A percentile compares a stretch with the other conserved stretches of the same genome.
Evolutionary conservation across 1,140 invertebrate species (phyloP).

Genomic region (Macrocentrus cingulum): DNA sequence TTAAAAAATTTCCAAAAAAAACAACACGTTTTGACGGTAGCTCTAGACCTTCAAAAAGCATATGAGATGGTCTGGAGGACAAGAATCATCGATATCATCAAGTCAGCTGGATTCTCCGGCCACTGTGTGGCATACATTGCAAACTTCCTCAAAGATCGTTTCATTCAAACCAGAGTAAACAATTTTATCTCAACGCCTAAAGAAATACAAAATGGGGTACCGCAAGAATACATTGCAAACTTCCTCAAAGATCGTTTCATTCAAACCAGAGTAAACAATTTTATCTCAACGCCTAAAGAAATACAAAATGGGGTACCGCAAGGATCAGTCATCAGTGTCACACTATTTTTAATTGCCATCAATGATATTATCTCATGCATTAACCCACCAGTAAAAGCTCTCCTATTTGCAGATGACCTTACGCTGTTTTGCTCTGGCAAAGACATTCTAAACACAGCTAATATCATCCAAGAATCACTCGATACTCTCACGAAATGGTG

Average conservation of each 20-base stretch:
- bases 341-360: neutral
- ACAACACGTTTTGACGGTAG: neutral
- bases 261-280: neutral
- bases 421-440: constrained; percentile 1
- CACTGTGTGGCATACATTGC: neutral
- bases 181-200: neutral
- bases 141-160: constrained; percentile 1
- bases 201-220: constrained; percentile 5
- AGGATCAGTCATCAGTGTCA: constrained; percentile 2
- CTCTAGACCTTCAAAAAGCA: constrained; percentile 12
- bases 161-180: neutral
- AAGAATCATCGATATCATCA: neutral
- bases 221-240: neutral
- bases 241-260: neutral
- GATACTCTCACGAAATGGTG: neutral
- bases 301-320: constrained; percentile 3
- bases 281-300: neutral
- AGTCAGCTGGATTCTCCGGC: neutral
- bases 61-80: constrained; percentile 9
- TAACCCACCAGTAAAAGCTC: neutral
- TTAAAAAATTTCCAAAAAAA: too few relatives aligned
- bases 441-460: neutral
- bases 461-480: neutral
- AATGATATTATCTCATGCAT: neutral
- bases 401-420: constrained; percentile 11